Evolutionary conservation across 2,113 vertebrate genomes (phyloP).

Genomic region (Sphyrna mokarran): DNA sequence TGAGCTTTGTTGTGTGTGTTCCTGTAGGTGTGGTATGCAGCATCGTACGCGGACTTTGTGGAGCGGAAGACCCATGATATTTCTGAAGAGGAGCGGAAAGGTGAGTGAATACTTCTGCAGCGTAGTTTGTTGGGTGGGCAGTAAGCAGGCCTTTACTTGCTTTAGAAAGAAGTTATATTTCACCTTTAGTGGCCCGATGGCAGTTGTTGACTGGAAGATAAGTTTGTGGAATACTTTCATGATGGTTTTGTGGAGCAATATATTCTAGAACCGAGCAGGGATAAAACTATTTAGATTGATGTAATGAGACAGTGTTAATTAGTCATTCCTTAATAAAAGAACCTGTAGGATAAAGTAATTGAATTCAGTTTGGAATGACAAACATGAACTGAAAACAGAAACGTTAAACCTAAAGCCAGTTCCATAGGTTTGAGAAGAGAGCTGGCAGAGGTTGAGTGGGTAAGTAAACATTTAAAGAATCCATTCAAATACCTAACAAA

Average conservation of each 20-base stretch:
- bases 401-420: neutral
- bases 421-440: neutral
- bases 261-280: neutral
- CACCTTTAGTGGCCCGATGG: neutral
- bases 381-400: neutral
- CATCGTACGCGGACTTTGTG: constrained; percentile 90
- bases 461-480: neutral
- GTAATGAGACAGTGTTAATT: neutral
- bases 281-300: neutral
- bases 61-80: constrained; percentile 90
- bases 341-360: neutral
- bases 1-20: neutral
- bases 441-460: neutral
- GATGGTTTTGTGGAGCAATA: neutral
- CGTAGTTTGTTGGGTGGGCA: neutral
- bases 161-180: neutral
- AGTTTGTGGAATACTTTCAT: neutral
- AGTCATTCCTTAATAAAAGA: neutral
- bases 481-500: neutral
- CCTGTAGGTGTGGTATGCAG: constrained; percentile 90
- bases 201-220: neutral
- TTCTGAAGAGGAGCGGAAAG: constrained; percentile 92
- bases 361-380: neutral
- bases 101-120: constrained; percentile 49
- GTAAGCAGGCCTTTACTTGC: neutral